These are phyloP conservation scores for Drosophila macrothrix DNA, from an alignment of 2,888 invertebrate species.

Conservation along the genomic window DNA sequence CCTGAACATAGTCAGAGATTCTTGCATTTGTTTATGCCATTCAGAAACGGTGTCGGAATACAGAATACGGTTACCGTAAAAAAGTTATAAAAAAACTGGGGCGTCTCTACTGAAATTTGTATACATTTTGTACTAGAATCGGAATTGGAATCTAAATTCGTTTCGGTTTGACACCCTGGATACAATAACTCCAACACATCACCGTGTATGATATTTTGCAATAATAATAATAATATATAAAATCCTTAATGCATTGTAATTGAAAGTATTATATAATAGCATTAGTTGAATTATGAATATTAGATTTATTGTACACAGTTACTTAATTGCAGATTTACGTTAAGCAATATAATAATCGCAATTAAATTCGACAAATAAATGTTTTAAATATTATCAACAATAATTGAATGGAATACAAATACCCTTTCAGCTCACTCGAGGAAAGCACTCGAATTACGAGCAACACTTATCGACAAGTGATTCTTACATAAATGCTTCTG, in stretches of 20 bases:
- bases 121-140: background rate
- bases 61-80: background rate
- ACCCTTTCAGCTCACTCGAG: background rate
- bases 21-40: background rate
- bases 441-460: conserved; percentile 14
- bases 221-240: background rate
- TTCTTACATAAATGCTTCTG: conserved; percentile 20
- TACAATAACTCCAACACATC: background rate
- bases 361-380: background rate
- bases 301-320: background rate
- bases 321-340: background rate
- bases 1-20: background rate
- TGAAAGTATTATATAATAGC: background rate
- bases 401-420: background rate
- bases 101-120: background rate
- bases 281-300: background rate
- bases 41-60: background rate
- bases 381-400: background rate
- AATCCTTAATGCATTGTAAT: background rate
- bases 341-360: background rate
- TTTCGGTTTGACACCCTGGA: background rate
- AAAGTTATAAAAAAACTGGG: background rate
- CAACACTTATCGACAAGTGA: conserved; percentile 26
- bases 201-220: background rate
- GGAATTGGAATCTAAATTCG: background rate